Evolutionary conservation across 2,888 invertebrate genomes (phyloP).

Genomic region (Cordilura impudica): DNA sequence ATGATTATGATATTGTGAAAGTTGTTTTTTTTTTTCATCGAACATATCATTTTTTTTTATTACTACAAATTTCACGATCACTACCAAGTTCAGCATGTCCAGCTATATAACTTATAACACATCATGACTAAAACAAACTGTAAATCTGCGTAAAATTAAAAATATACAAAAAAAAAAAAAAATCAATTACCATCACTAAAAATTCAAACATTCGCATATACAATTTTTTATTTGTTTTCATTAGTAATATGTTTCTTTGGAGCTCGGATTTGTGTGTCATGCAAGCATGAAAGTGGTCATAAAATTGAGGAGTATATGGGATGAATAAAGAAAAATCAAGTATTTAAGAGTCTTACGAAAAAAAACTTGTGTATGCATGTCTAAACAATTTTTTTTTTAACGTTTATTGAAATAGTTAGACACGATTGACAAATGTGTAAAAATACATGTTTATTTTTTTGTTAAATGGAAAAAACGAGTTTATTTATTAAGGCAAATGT

Average conservation of each 20-base stretch:
- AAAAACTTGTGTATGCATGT: no score
- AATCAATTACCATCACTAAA: constrained; percentile 54
- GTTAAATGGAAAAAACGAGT: constrained; percentile 21
- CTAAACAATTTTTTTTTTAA: constrained; percentile 11
- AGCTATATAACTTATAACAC: background rate
- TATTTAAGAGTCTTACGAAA: background rate
- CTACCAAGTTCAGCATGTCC: background rate
- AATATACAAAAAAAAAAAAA: constrained; percentile 15
- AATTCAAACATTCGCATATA: background rate
- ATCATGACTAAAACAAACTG: background rate
- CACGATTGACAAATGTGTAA: constrained; percentile 38
- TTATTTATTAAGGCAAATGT: constrained; percentile 29
- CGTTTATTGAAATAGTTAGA: constrained; percentile 2
- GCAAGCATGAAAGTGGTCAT: constrained; percentile 42
- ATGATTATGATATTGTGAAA: constrained; percentile 42
- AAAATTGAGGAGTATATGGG: constrained; percentile 46
- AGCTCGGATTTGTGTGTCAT: background rate
- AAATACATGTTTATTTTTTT: background rate
- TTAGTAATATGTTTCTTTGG: background rate
- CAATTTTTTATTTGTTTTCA: background rate
- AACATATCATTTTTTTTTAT: constrained; percentile 17
- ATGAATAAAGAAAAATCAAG: constrained; percentile 12
- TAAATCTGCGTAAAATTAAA: constrained; percentile 13
- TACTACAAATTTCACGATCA: constrained; percentile 5
- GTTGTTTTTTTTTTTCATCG: constrained; percentile 15